A percentile compares a stretch with the other conserved stretches of the same genome.
These are phyloP conservation scores for Stictonetta naevosa DNA, from an alignment of 2,113 vertebrate genomes.

Conservation along the genomic window DNA sequence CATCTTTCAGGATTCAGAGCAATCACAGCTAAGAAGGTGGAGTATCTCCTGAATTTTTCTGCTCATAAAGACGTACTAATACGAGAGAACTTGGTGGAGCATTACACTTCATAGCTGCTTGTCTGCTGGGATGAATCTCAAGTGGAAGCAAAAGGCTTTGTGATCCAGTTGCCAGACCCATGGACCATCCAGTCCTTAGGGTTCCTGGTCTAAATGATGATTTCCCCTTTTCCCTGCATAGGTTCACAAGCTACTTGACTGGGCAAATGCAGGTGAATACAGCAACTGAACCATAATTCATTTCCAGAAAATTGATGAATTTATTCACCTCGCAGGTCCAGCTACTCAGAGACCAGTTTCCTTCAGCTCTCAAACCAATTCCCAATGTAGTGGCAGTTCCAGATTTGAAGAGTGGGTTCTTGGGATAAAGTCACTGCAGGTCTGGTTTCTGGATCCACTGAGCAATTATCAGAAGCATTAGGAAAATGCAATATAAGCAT, in stretches of 20 bases:
- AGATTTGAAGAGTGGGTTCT: background rate
- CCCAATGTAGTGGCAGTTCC: background rate
- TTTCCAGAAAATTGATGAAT: background rate
- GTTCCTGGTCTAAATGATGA: background rate
- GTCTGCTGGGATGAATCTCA: background rate
- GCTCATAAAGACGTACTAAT: background rate
- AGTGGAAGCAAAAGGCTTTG: background rate
- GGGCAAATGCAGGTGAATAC: background rate
- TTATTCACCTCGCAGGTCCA: background rate
- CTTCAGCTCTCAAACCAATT: background rate
- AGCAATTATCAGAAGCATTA: background rate
- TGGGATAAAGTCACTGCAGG: background rate
- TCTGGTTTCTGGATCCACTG: background rate
- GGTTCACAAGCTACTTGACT: background rate
- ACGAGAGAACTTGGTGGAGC: background rate
- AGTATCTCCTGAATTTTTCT: background rate
- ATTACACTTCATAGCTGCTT: background rate
- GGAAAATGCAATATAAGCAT: background rate
- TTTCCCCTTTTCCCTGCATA: background rate
- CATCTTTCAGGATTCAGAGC: background rate
- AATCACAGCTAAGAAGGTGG: background rate
- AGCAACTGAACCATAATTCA: background rate
- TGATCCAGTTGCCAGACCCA: background rate
- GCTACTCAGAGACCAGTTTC: background rate
- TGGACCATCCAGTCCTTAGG: background rate